Conservation (phyloP, 2,113 vertebrate genomes). For the Ceyx cyanopectus region DNA sequence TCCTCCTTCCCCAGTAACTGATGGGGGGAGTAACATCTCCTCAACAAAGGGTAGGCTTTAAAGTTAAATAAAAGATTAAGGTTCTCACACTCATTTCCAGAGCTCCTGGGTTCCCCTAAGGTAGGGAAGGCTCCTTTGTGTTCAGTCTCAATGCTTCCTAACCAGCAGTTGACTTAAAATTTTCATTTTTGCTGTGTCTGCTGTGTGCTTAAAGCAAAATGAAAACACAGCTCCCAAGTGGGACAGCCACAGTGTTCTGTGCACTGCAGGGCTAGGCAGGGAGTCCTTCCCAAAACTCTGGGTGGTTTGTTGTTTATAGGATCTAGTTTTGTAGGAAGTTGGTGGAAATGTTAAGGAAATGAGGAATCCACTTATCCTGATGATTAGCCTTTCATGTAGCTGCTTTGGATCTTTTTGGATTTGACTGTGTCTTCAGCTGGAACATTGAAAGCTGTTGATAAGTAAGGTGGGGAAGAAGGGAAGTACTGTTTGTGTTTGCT, state of each 20-base stretch:
- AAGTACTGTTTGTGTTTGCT: background rate
- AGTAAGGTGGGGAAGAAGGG: background rate
- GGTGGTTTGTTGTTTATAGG: background rate
- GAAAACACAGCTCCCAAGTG: background rate
- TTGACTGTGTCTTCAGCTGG: background rate
- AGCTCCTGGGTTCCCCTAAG: background rate
- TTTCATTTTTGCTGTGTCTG: background rate
- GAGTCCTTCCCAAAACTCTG: background rate
- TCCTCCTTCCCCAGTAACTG: background rate
- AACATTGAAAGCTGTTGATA: background rate
- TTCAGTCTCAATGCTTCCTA: background rate
- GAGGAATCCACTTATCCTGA: background rate
- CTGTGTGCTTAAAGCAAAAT: background rate
- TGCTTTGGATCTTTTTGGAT: background rate
- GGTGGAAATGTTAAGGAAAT: background rate
- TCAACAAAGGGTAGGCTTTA: background rate
- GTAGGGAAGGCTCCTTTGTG: background rate
- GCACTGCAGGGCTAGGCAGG: background rate
- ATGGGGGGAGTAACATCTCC: fast-evolving
- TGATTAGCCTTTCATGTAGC: background rate
- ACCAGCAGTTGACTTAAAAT: background rate
- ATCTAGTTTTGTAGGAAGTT: background rate
- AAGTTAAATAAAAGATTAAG: background rate
- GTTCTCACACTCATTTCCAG: background rate
- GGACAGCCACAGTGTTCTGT: background rate